Conservation (phyloP, 2,888 invertebrate genomes). For the Lordiphosa fenestrarum region DNA sequence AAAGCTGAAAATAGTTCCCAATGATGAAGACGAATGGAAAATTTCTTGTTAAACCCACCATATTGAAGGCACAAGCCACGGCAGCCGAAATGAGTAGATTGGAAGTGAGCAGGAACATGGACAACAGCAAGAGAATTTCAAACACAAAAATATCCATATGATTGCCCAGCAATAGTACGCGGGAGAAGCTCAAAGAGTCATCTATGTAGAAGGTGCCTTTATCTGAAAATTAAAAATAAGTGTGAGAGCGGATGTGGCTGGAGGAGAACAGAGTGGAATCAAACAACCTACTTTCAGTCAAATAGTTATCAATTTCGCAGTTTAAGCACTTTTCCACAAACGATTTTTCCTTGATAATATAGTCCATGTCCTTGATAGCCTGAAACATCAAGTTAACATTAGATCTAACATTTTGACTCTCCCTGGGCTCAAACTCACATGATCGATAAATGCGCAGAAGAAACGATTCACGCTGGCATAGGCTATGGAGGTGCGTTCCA, state of each 20-base stretch:
- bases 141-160: slow-evolving; percentile 86
- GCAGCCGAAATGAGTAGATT: slow-evolving; percentile 84
- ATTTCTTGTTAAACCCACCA: slow-evolving; percentile 78
- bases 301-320: slow-evolving; percentile 82
- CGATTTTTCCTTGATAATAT: slow-evolving; percentile 86
- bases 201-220: slow-evolving; percentile 82
- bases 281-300: slow-evolving; percentile 80
- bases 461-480: slow-evolving; percentile 87
- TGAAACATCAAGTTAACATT: slow-evolving; percentile 63
- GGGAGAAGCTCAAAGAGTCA: slow-evolving; percentile 85
- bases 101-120: slow-evolving; percentile 83
- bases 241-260: no score
- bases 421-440: slow-evolving; percentile 81
- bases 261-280: no score
- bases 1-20: slow-evolving; percentile 69
- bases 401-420: background rate
- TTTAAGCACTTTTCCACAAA: slow-evolving; percentile 85
- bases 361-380: slow-evolving; percentile 87
- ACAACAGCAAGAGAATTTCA: slow-evolving; percentile 85
- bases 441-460: slow-evolving; percentile 88
- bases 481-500: slow-evolving; percentile 82
- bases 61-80: slow-evolving; percentile 81
- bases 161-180: slow-evolving; percentile 87
- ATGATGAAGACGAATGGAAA: no score
- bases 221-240: slow-evolving; percentile 45